Base-by-base conservation (phyloP, 2,797 vertebrate genomes). In the Ctenopoma multispine region DNA sequence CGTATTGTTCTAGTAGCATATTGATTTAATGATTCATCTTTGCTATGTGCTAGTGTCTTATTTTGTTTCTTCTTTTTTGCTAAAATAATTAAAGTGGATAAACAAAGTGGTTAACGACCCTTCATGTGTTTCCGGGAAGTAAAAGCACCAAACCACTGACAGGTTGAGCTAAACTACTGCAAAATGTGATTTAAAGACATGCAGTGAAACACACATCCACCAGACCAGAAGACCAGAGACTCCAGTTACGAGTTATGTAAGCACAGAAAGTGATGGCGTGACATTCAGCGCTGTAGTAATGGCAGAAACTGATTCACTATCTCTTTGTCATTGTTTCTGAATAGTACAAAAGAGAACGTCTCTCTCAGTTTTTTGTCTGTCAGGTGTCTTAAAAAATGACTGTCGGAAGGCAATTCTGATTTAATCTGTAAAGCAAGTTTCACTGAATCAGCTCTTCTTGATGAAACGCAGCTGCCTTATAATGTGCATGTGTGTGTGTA, bases 231-330 rank as follows among this genome's bases (percentile, higher is more conserved):
- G 7, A 20, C 49, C 56, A 54, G 40, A 20, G 55, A 65, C 81
- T 72, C 57, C 11, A 1, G 61, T 75, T 69, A 69, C 67, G 54
- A 66, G 71, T 83, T 80, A 79, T 24, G 29, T 63, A 69, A 79
- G 56, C 55, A 14, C 38, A 68, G 56, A 79, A 15, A 27, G 10
- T 46, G 72, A 81, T 50, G 56, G 57, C 51, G 76, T 60, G 68
- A 61, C 64, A 59, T 41, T 56, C 24, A 43, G 59, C n/a, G 20
- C 63, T 61, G 74, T 78, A 36, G 64, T 49, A 58, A 60, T 13
- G 41, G 40, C 44, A 70, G 60, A 49, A 59, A 70, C 50, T 48
- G 72, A 60, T 55, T 71, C 80, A 62, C 57, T 49, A 61, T 56
- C 20, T 69, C 46, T 63, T 43, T 50, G n/a, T 73, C 47, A 15